Conservation (phyloP, 2,113 vertebrate genomes). For the Fregata magnificens region DNA sequence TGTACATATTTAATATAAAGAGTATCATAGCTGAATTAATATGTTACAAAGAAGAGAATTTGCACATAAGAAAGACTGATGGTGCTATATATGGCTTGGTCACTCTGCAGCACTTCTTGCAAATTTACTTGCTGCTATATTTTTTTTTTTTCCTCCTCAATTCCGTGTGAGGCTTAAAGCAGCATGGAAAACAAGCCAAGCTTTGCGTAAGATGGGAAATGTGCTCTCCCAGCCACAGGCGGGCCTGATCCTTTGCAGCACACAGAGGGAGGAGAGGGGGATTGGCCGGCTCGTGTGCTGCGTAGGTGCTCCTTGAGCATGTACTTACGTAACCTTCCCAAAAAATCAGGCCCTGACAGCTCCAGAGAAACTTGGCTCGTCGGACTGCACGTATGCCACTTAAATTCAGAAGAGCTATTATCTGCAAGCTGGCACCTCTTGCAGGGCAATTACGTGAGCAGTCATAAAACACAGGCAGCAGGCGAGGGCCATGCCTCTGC, state of each 20-base stretch:
- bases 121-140: background rate
- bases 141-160: background rate
- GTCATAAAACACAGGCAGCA: background rate
- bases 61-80: background rate
- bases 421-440: constrained; percentile 27
- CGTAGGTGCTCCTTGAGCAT: background rate
- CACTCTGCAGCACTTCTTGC: background rate
- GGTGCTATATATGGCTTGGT: background rate
- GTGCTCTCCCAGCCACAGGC: background rate
- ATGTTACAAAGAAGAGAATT: background rate
- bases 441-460: background rate
- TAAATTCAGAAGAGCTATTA: background rate
- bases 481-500: background rate
- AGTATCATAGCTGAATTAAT: background rate
- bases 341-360: constrained; percentile 55
- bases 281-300: background rate
- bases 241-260: background rate
- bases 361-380: constrained; percentile 41
- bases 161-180: background rate
- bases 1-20: background rate
- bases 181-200: background rate
- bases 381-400: background rate
- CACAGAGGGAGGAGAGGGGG: background rate
- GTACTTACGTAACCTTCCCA: constrained; percentile 15
- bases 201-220: background rate